These are phyloP conservation scores for Serinus canaria DNA, from an alignment of 2,113 vertebrate genomes.

Conservation along the genomic window DNA sequence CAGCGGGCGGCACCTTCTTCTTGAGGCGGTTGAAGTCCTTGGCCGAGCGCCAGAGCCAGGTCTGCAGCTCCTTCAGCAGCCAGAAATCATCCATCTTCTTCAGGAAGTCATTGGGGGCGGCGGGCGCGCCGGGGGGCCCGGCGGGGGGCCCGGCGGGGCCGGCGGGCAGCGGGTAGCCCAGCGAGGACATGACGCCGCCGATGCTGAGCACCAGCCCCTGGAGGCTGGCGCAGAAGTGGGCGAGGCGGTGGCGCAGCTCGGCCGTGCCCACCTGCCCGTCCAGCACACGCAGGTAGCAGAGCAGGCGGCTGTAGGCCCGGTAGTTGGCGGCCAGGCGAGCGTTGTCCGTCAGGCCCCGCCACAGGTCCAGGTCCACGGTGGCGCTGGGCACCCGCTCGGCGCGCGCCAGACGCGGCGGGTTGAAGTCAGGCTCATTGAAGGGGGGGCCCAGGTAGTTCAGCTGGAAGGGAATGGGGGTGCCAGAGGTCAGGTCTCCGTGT, in stretches of 20 bases:
- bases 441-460: conserved; percentile 94
- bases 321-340: conserved; percentile 92
- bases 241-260: conserved; percentile 86
- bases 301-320: conserved; percentile 91
- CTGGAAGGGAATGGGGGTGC: conserved; percentile 35
- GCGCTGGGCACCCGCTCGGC: conserved; percentile 89
- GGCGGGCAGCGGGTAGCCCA: conserved; percentile 83
- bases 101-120: conserved; percentile 87
- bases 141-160: conserved; percentile 43
- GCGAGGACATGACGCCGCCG: conserved; percentile 87
- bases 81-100: conserved; percentile 96
- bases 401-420: conserved; percentile 86
- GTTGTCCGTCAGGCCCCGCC: conserved; percentile 91
- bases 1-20: conserved; percentile 78
- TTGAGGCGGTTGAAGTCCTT: conserved; percentile 97
- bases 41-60: conserved; percentile 94
- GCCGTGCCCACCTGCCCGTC: conserved; percentile 84
- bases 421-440: conserved; percentile 95
- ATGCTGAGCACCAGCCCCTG: conserved; percentile 92
- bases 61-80: conserved; percentile 95
- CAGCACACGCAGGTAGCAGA: conserved; percentile 87
- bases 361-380: conserved; percentile 89
- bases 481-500: fast-evolving
- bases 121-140: conserved; percentile 18
- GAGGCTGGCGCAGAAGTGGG: conserved; percentile 92